A percentile compares a stretch with the other conserved stretches of the same genome.
Evolutionary conservation across 2,888 invertebrate genomes (phyloP).

Genomic region (Dioctria rufipes): DNA sequence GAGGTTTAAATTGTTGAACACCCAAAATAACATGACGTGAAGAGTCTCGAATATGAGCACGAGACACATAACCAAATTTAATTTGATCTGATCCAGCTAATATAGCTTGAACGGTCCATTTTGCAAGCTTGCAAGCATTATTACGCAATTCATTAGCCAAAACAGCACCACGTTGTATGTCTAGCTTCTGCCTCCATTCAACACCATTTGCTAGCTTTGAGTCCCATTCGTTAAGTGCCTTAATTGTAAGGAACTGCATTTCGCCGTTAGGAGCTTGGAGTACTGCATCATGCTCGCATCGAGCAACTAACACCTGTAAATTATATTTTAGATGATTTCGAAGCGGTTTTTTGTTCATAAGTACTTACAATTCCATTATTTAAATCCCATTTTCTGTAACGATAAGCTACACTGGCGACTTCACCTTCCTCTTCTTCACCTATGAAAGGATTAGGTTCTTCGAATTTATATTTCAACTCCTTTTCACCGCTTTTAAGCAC

Average conservation of each 20-base stretch:
- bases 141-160: constrained; percentile 98
- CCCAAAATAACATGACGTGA: constrained; percentile 97
- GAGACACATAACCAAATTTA: constrained; percentile 99
- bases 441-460: constrained; percentile 93
- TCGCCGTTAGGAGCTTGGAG: constrained; percentile 90
- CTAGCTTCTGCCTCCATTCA: constrained; percentile 98
- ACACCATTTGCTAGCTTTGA: constrained; percentile 95
- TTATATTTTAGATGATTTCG: not conserved
- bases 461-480: constrained; percentile 90
- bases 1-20: constrained; percentile 98
- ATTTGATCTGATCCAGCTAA: constrained; percentile 97
- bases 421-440: constrained; percentile 93
- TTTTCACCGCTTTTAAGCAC: constrained; percentile 78
- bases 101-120: constrained; percentile 97
- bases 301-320: constrained; percentile 82
- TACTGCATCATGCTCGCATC: constrained; percentile 98
- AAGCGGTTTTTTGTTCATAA: no score
- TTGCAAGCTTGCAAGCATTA: constrained; percentile 99
- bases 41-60: constrained; percentile 93
- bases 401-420: constrained; percentile 95
- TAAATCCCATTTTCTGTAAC: constrained; percentile 97
- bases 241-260: constrained; percentile 93
- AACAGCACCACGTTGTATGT: constrained; percentile 98
- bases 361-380: constrained; percentile 88
- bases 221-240: constrained; percentile 99